Conservation (phyloP, 2,797 vertebrate species). For the Sebastes variabilis region DNA sequence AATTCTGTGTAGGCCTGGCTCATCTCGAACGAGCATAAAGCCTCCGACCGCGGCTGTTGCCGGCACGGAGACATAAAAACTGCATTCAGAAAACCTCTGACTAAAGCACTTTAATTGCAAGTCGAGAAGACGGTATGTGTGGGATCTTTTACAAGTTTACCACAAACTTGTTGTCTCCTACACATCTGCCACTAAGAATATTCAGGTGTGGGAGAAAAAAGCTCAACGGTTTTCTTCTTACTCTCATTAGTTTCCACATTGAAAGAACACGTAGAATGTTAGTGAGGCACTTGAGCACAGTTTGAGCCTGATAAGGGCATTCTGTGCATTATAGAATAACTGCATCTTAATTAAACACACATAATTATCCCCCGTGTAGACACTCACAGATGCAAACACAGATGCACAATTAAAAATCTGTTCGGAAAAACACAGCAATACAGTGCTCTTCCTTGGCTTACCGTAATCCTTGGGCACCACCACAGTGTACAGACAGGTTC, state of each 20-base stretch:
- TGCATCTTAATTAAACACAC: conserved; percentile 17
- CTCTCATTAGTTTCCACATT: neutral
- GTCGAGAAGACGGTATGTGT: neutral
- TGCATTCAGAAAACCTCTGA: neutral
- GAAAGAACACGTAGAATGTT: neutral
- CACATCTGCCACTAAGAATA: conserved; percentile 16
- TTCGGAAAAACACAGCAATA: neutral
- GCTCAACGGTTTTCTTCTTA: neutral
- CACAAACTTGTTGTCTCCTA: conserved; percentile 13
- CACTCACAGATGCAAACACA: neutral
- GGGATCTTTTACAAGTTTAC: conserved; percentile 23
- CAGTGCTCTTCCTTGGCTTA: conserved; percentile 61
- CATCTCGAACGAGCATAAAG: too few species aligned
- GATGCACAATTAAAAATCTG: neutral
- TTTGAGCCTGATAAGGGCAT: neutral
- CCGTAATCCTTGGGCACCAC: conserved; percentile 95
- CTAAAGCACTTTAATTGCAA: conserved; percentile 14
- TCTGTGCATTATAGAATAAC: neutral
- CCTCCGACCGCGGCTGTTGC: neutral
- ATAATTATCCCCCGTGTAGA: neutral
- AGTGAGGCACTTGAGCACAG: neutral
- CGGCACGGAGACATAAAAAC: neutral
- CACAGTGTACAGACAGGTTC: conserved; percentile 93
- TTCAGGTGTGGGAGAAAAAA: neutral
- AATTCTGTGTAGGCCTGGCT: too few species aligned